Conservation (phyloP, 2,888 invertebrate genomes). For the Apamea epomidion region DNA sequence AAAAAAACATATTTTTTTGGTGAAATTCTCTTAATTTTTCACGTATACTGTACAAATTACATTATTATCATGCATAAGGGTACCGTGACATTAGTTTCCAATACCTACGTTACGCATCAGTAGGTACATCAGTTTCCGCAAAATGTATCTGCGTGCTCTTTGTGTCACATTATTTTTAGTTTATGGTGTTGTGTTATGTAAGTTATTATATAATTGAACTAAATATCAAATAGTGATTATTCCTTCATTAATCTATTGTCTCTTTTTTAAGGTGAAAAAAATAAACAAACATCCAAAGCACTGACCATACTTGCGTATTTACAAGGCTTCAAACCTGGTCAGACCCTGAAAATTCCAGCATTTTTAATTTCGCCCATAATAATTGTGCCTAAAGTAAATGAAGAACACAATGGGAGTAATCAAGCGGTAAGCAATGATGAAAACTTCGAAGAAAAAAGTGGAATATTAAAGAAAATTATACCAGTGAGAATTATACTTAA, state of each 20-base stretch:
- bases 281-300: conserved; percentile 7
- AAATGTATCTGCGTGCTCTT: conserved; percentile 76
- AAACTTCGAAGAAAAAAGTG: background rate
- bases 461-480: conserved; percentile 6
- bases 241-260: background rate
- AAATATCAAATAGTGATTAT: background rate
- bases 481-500: conserved; percentile 26
- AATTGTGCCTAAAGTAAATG: conserved; percentile 35
- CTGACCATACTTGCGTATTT: conserved; percentile 32
- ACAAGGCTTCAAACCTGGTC: conserved; percentile 13
- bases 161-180: conserved; percentile 52
- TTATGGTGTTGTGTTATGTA: conserved; percentile 43
- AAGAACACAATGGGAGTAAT: background rate
- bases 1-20: background rate
- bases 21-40: conserved; percentile 18
- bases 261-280: conserved; percentile 60
- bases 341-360: conserved; percentile 41
- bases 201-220: conserved; percentile 32
- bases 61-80: conserved; percentile 33
- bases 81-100: conserved; percentile 18
- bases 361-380: conserved; percentile 57
- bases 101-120: conserved; percentile 39
- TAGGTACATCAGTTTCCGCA: conserved; percentile 71
- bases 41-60: conserved; percentile 50
- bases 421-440: conserved; percentile 6